A percentile compares a stretch with the other conserved stretches of the same genome.
These are phyloP conservation scores for Phalacrocorax aristotelis DNA, from an alignment of 2,113 vertebrate genomes.

Conservation along the genomic window DNA sequence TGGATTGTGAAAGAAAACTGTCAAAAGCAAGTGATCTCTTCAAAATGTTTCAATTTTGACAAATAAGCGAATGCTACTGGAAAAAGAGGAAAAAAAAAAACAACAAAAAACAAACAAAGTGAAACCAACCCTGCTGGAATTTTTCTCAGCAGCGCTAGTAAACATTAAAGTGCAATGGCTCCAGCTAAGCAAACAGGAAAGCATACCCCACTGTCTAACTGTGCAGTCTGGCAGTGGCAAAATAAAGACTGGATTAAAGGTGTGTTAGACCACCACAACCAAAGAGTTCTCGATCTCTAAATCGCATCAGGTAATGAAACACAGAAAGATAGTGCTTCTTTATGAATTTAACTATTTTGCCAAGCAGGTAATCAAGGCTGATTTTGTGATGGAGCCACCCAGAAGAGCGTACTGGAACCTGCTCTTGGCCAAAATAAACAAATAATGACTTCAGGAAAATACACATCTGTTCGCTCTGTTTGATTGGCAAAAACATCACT, in stretches of 20 bases:
- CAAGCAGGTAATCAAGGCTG: neutral
- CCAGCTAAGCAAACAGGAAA: conserved; percentile 30
- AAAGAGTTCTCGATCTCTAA: neutral
- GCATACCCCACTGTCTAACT: neutral
- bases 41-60: neutral
- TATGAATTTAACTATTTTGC: neutral
- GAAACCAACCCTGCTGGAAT: neutral
- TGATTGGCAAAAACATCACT: neutral
- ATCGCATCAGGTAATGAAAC: neutral
- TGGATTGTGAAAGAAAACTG: neutral
- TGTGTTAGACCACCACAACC: neutral
- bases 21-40: conserved; percentile 22
- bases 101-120: neutral
- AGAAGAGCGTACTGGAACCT: neutral
- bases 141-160: conserved; percentile 1
- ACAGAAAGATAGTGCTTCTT: neutral
- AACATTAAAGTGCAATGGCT: neutral
- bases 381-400: neutral
- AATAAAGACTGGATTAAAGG: neutral
- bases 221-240: neutral
- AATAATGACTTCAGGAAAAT: neutral
- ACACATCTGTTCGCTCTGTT: neutral
- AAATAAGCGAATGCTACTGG: conserved; percentile 6
- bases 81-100: neutral
- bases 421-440: neutral